Evolutionary conservation across 2,797 vertebrate genomes (phyloP), one percentile per base, ranked within the genome.

Genomic region (Falco berigora): DNA sequence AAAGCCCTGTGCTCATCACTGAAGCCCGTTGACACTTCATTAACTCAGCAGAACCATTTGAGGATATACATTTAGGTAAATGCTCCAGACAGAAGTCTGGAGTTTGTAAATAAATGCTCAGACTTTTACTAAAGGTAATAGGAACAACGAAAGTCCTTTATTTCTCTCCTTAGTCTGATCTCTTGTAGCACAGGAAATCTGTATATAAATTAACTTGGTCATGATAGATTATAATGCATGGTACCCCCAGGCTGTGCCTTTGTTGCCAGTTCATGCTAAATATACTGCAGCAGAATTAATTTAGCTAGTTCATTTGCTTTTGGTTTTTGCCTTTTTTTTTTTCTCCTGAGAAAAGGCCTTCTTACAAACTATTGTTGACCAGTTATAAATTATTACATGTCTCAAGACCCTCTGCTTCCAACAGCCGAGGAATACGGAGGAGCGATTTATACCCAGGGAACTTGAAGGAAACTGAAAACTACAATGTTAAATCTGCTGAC

Each of bases 251-350:
- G 69, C 86, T 87, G 14, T 25, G 66, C 28, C 49, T 92, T 88
- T 72, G 44, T 75, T 86, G 42, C 36, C 47, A 62, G 36, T 88
- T 95, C 81, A 75, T 88, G 80, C 42, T 90, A 84, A 96, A 94
- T 75, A 90, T 20, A 72, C 50, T 63, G 80, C 59, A 66, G 40
- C 17, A 88, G 69, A 93, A 94, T 95, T 95, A 93, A 92, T 92
- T 90, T 91, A 52, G 21, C 53, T 95, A 4, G 3, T 74, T 85
- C 46, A 22, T 66, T 82, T 80, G 13, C 5, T n/a, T 89, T 59
- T 14, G 6, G 4, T 10, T 46, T 22, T 38, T 50, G 42, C 23
- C 40, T 28, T 14, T 55, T 9, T 25, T 46, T 52, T 25, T 15
- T 34, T 2, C 5, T 18, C 22, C 17, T 16, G 5, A 52, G n/a